phyloP scores from a whole-genome alignment of 1,140 invertebrate species.

The Lucilia sericata region DNA sequence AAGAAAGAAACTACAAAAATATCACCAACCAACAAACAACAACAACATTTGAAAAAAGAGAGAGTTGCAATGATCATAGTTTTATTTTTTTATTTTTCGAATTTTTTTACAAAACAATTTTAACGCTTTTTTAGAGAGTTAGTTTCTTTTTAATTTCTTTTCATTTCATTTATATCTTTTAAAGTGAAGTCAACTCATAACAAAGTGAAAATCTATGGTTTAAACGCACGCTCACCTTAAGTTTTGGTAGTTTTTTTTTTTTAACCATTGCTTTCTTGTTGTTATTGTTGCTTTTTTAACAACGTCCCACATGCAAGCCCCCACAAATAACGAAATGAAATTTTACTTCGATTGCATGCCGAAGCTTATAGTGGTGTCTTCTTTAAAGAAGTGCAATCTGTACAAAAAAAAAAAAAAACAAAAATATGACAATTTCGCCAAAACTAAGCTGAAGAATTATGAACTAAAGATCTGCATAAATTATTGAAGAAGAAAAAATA shows the following conservation, averaged over 20 bases:
- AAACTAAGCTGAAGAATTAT: background rate
- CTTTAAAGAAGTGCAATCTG: background rate
- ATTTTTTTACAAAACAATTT: background rate
- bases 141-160: background rate
- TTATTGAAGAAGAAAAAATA: no score
- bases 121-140: background rate
- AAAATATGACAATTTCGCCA: constrained; percentile 23
- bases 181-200: background rate
- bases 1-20: no score
- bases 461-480: background rate
- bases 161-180: background rate
- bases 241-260: background rate
- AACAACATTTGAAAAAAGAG: background rate
- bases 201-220: constrained; percentile 42
- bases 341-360: background rate
- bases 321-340: background rate
- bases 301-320: constrained; percentile 14
- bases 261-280: background rate
- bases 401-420: no score
- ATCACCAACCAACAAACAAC: background rate
- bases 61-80: background rate
- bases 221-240: constrained; percentile 20
- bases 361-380: background rate
- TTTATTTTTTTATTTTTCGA: background rate
- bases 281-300: background rate